phyloP scores from a whole-genome alignment of 2,113 vertebrate species.

The Tychaedon coryphoeus region DNA sequence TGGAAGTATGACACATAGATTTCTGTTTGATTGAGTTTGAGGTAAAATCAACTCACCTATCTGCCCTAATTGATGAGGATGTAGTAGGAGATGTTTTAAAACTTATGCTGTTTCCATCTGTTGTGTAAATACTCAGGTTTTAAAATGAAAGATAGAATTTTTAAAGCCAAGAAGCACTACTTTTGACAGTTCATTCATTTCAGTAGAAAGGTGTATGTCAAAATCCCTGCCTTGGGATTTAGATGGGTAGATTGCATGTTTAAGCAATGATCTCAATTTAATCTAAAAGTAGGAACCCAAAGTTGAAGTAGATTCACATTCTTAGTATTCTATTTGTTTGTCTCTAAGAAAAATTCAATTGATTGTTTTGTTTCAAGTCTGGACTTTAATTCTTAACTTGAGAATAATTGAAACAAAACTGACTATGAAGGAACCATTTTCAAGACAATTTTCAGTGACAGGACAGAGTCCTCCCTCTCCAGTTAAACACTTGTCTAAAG shows the following conservation, averaged over 20 bases:
- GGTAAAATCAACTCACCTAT: not conserved
- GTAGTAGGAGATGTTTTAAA: not conserved
- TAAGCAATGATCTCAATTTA: not conserved
- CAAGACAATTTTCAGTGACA: not conserved
- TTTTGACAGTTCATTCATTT: not conserved
- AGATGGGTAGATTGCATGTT: not conserved
- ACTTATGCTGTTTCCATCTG: not conserved
- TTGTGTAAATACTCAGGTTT: not conserved
- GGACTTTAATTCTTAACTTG: not conserved
- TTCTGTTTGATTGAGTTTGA: not conserved
- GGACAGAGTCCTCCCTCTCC: not conserved
- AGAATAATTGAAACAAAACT: not conserved
- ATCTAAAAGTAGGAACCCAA: not conserved
- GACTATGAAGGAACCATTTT: not conserved
- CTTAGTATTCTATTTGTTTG: not conserved
- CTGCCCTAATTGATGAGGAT: not conserved
- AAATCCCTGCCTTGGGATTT: not conserved
- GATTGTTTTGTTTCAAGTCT: not conserved
- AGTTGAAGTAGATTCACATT: not conserved
- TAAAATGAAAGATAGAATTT: not conserved
- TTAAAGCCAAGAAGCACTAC: not conserved
- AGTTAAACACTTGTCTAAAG: not conserved
- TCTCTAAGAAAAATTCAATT: not conserved
- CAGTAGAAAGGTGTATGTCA: not conserved
- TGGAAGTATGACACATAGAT: not conserved